Conservation (phyloP, 53 echinoderm and acorn worm species). For the Stichopus horrens region DNA sequence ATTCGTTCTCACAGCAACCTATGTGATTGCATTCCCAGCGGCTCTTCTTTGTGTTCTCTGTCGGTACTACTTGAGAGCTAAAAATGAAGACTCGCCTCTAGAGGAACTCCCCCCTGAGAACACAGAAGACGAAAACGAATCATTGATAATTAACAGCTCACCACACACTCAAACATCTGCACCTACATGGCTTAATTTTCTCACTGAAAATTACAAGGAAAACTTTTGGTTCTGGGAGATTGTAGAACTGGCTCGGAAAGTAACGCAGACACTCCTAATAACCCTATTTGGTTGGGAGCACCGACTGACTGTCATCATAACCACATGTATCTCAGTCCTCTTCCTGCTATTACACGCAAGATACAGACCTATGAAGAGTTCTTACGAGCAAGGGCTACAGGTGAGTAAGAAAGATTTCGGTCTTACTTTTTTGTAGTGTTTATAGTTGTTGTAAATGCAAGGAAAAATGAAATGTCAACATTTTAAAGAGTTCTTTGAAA, state of each 20-base stretch:
- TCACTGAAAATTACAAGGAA: constrained; percentile 18
- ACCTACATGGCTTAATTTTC: constrained; percentile 6
- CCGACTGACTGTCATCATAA: constrained; percentile 1
- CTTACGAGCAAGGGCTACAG: constrained; percentile 24
- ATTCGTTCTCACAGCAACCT: constrained; percentile 29
- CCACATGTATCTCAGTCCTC: constrained; percentile 13
- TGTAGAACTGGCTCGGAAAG: constrained; percentile 37
- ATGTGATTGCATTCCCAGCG: constrained; percentile 63
- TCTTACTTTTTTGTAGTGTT: background rate
- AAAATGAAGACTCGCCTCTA: background rate
- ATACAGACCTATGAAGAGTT: constrained; percentile 23
- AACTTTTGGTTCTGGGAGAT: constrained; percentile 39
- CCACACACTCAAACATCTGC: background rate
- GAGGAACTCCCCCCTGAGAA: background rate
- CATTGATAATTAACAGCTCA: background rate
- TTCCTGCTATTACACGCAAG: constrained; percentile 9
- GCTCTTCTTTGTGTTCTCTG: constrained; percentile 49
- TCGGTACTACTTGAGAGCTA: background rate
- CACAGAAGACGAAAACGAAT: background rate
- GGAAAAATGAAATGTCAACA: too few relatives aligned
- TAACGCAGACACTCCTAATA: background rate
- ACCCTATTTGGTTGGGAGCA: constrained; percentile 27
- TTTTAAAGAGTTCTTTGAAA: too few relatives aligned
- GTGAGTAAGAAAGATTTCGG: background rate
- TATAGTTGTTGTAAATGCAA: too few relatives aligned